Evolutionary conservation across 2,888 invertebrate species (phyloP).

Genomic region (Unio pictorum): DNA sequence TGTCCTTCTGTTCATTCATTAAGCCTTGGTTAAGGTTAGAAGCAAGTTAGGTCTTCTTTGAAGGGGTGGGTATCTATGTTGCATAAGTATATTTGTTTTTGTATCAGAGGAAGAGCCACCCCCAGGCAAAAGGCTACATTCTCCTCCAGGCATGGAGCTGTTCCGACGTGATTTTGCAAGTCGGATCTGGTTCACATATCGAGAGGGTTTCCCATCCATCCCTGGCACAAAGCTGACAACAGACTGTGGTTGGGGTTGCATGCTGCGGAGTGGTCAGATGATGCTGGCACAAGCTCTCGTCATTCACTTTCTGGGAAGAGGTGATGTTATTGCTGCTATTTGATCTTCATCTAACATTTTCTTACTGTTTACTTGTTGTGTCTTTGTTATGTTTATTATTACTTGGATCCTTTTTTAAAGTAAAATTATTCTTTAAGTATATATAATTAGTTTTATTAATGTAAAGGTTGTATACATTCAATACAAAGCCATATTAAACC

Average conservation of each 20-base stretch:
- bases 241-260: conserved; percentile 96
- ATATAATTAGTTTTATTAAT: no score
- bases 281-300: conserved; percentile 89
- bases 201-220: conserved; percentile 85
- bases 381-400: no score
- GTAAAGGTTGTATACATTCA: no score
- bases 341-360: neutral
- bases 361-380: neutral
- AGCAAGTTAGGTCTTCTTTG: neutral
- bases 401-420: no score
- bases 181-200: conserved; percentile 80
- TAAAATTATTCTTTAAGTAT: no score
- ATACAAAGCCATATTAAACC: no score
- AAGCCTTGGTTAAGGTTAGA: no score
- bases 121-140: conserved; percentile 29
- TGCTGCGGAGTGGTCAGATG: conserved; percentile 92
- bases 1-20: no score
- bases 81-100: neutral
- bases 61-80: neutral
- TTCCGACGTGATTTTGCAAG: conserved; percentile 89
- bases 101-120: conserved; percentile 38
- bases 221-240: conserved; percentile 87
- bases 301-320: conserved; percentile 86
- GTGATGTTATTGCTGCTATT: conserved; percentile 27
- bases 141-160: conserved; percentile 75